phyloP scores from a whole-genome alignment of 2,888 invertebrate genomes.

The Cosmorhoe ocellata region DNA sequence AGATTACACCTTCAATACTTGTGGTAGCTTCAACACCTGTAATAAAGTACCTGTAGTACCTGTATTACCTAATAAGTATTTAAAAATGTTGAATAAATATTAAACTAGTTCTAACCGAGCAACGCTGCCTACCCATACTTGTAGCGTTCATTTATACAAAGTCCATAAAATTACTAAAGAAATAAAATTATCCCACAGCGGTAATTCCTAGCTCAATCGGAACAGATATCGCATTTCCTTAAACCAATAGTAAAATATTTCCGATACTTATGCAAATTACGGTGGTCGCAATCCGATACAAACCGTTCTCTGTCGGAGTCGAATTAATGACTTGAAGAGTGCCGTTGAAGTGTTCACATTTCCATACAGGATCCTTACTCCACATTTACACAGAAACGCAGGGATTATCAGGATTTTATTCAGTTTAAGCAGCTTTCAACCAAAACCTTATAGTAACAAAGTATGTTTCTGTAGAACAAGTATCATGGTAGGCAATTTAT shows the following conservation, averaged over 20 bases:
- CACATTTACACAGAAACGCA: neutral
- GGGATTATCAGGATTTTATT: neutral
- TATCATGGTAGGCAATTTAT: too few relatives aligned
- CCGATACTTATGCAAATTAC: slow-evolving; percentile 45
- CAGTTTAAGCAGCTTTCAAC: neutral
- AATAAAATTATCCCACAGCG: neutral
- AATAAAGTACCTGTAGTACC: too few relatives aligned
- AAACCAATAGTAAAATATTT: slow-evolving; percentile 17
- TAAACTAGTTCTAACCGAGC: too few relatives aligned
- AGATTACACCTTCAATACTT: slow-evolving; percentile 6
- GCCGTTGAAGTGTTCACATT: slow-evolving; percentile 44
- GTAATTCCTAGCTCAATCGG: slow-evolving; percentile 2
- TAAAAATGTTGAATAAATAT: too few relatives aligned
- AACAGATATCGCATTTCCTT: slow-evolving; percentile 3
- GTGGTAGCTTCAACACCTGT: too few relatives aligned
- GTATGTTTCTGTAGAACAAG: too few relatives aligned
- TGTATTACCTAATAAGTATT: too few relatives aligned
- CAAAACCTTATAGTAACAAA: too few relatives aligned
- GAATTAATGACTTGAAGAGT: slow-evolving; percentile 49
- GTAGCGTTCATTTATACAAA: too few relatives aligned
- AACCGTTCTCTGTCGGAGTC: slow-evolving; percentile 46
- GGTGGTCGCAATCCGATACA: slow-evolving; percentile 45
- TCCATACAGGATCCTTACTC: slow-evolving; percentile 35
- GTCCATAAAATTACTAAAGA: too few relatives aligned
- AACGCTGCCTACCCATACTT: too few relatives aligned